Evolutionary conservation across 2,113 vertebrate genomes (phyloP), one percentile per base, ranked within the genome.

Genomic region (Pseudorhombus dupliciocellatus): DNA sequence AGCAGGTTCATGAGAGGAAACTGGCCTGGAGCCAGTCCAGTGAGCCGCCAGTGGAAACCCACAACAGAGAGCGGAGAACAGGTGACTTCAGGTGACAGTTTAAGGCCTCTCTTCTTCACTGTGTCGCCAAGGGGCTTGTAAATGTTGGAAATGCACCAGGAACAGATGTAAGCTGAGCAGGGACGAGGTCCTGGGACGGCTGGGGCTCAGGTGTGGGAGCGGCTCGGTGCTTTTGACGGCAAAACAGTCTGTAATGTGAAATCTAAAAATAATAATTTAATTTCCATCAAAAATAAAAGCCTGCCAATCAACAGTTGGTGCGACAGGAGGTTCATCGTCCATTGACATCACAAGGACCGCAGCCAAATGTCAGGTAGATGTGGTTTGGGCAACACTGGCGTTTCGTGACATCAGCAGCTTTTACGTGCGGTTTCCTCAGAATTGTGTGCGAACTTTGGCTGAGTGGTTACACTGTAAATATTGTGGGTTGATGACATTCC

Each of bases 1-100:
- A 61, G 8, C 21, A 61, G n/a, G 65, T 61, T 53, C 28, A 31
- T 25, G 34, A 48, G 61, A 74, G 65, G 24, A 60, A 76, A 70
- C 15, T 37, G 11, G 4, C 63, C 31, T 30, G 37, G 46, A 55
- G 75, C 75, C 76, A 40, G 28, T n/a, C 56, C 24, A 59, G 61
- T 31, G 51, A 57, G 21, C 77, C 25, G n/a, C 59, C 34, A 12
- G 1, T 24, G 37, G 22, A 57, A 69, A 48, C 54, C 30, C 28
- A 56, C 21, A 7, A 40, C 52, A 44, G 5, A 1, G 15, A 1
- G 52, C n/a, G 31, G 25, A 58, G 46, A 21, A 50, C 30, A 31
- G 26, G 18, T 37, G 34, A 54, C 34, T 25, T 7, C 0, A 25
- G 37, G 22, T 44, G 6, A 55, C 25, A 16, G 52, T 7, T 44